phyloP scores from a whole-genome alignment of 2,888 invertebrate species.

The Proisotoma minuta region DNA sequence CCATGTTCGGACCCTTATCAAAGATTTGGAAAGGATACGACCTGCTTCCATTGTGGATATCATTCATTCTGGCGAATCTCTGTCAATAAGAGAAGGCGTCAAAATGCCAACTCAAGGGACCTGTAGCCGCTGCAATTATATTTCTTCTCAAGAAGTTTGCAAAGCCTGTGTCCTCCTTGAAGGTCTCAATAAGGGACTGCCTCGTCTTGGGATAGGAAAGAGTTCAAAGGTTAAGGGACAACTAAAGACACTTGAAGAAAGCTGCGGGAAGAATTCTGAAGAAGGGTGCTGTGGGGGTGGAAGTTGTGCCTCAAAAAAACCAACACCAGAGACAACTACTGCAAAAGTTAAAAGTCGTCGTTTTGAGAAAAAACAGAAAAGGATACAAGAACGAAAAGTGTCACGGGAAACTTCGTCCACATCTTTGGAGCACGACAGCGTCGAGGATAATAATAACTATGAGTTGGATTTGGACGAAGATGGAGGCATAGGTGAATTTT shows the following conservation, averaged over 20 bases:
- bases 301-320: not conserved
- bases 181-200: constrained; percentile 88
- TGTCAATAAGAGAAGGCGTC: constrained; percentile 74
- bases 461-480: too few species aligned
- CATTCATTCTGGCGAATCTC: constrained; percentile 82
- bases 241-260: constrained; percentile 7
- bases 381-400: too few species aligned
- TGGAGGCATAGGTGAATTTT: constrained; percentile 14
- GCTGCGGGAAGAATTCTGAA: not conserved
- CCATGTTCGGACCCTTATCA: constrained; percentile 80
- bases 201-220: constrained; percentile 84
- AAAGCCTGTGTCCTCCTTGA: constrained; percentile 94
- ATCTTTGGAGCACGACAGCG: not conserved
- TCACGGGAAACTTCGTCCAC: too few species aligned
- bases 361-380: constrained; percentile 18
- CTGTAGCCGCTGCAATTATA: constrained; percentile 78
- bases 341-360: not conserved
- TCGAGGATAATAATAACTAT: constrained; percentile 8
- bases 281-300: constrained; percentile 23
- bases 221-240: constrained; percentile 52
- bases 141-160: constrained; percentile 84
- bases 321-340: not conserved
- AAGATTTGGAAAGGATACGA: constrained; percentile 90
- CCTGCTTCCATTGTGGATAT: constrained; percentile 90
- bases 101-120: constrained; percentile 74